Percentiles rank a stretch among this genome's conserved stretches.
These are phyloP conservation scores for Heliconius ismenius DNA, from an alignment of 2,888 invertebrate genomes.

Conservation along the genomic window DNA sequence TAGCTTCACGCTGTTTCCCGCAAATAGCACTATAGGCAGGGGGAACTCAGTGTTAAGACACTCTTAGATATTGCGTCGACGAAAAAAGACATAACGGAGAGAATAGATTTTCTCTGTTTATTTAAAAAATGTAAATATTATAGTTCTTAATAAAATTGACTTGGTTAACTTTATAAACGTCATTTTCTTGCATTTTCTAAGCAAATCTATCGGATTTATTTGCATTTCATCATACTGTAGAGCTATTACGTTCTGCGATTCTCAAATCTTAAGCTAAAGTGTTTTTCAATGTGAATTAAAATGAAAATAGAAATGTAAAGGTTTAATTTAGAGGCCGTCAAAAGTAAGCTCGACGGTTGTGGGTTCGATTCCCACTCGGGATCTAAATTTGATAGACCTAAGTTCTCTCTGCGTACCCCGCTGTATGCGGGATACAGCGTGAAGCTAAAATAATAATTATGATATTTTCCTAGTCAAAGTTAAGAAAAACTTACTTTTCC, in stretches of 20 bases:
- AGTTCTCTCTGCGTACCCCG: not conserved
- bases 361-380: too few species aligned
- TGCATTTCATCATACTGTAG: slow-evolving; percentile 1
- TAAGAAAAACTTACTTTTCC: too few species aligned
- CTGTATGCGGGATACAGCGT: not conserved
- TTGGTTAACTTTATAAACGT: not conserved
- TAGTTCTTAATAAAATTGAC: not conserved
- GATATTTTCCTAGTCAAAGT: not conserved
- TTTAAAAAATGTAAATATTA: not conserved
- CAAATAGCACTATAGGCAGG: not conserved
- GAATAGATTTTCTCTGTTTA: not conserved
- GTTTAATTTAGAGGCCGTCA: too few species aligned
- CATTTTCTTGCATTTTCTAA: not conserved
- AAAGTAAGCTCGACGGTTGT: too few species aligned
- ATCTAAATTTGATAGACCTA: not conserved
- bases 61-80: not conserved
- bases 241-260: not conserved
- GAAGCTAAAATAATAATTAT: not conserved
- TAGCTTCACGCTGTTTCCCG: not conserved
- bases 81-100: not conserved
- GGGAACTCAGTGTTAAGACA: not conserved
- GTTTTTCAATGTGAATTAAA: not conserved
- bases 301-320: not conserved
- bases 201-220: not conserved
- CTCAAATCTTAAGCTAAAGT: not conserved